Evolutionary conservation across 2,797 vertebrate species (phyloP).

Genomic region (Halcyon chelicuti): DNA sequence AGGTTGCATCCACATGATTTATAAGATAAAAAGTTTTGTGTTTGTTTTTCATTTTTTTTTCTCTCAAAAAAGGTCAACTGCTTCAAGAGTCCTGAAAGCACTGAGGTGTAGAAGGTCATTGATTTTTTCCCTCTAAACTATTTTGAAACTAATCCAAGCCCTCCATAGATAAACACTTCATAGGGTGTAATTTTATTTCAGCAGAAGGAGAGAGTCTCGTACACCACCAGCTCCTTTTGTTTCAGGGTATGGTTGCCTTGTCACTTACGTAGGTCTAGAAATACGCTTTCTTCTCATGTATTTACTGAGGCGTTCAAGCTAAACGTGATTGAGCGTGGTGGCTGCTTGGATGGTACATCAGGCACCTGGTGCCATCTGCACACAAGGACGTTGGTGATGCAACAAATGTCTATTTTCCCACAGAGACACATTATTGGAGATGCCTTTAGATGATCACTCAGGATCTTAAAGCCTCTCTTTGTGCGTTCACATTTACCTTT

Average conservation of each 20-base stretch:
- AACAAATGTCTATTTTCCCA: neutral
- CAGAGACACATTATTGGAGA: neutral
- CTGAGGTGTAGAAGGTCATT: accelerated
- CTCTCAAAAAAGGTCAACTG: neutral
- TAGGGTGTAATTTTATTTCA: neutral
- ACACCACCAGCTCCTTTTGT: neutral
- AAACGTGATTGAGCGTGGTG: neutral
- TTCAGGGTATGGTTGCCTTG: neutral
- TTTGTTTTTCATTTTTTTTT: neutral
- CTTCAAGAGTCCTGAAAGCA: neutral
- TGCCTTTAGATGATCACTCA: neutral
- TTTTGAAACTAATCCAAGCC: neutral
- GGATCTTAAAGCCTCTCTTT: neutral
- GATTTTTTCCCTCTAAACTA: neutral
- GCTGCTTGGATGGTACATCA: neutral
- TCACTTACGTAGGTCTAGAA: accelerated
- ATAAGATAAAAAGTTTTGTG: neutral
- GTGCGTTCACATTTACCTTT: neutral
- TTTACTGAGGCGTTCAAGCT: neutral
- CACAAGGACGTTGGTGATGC: neutral
- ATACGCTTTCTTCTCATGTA: neutral
- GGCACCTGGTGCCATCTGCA: neutral
- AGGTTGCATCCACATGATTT: neutral
- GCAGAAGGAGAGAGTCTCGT: neutral
- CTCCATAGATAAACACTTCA: neutral